Conservation (phyloP, 2,888 invertebrate species). For the Magallana nippona region DNA sequence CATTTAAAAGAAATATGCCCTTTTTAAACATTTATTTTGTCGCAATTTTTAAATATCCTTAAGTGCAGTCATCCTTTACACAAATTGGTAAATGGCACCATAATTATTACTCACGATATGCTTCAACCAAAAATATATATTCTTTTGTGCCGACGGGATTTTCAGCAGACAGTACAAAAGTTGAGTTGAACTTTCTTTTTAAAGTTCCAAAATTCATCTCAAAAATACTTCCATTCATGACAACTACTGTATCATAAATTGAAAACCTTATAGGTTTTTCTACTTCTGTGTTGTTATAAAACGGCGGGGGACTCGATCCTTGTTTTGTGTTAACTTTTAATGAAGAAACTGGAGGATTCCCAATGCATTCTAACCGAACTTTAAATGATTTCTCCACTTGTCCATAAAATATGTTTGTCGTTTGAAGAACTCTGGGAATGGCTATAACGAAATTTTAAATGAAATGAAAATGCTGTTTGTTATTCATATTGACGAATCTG, state of each 20-base stretch:
- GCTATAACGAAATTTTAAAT: background rate
- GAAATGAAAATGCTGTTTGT: too few species aligned
- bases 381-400: background rate
- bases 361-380: background rate
- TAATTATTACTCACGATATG: background rate
- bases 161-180: background rate
- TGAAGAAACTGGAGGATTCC: background rate
- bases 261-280: background rate
- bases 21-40: too few species aligned
- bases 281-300: background rate
- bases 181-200: background rate
- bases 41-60: too few species aligned
- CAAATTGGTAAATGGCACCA: too few species aligned
- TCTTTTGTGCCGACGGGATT: background rate
- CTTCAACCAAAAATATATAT: background rate
- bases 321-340: background rate
- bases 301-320: background rate
- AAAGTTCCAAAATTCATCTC: background rate
- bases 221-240: background rate
- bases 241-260: background rate
- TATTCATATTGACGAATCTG: too few species aligned
- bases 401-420: background rate
- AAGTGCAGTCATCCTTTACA: too few species aligned
- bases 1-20: too few species aligned
- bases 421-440: background rate